A percentile compares a stretch with the other conserved stretches of the same genome.
phyloP scores from a whole-genome alignment of 2,797 vertebrate species.

The Leuciscus waleckii region DNA sequence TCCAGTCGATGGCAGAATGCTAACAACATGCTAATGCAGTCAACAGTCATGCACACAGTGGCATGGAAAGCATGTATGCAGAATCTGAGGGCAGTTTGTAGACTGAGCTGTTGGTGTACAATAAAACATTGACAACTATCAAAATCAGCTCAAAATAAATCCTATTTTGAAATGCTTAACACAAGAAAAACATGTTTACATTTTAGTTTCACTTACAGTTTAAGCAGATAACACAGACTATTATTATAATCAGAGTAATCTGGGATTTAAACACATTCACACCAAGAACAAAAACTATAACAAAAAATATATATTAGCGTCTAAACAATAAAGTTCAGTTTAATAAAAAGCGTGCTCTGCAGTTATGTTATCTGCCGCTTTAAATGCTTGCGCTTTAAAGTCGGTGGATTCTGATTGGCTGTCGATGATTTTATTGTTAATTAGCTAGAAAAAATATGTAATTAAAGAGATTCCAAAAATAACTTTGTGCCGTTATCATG shows the following conservation, averaged over 20 bases:
- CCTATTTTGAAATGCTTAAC: background rate
- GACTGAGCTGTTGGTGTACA: slow-evolving; percentile 14
- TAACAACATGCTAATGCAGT: slow-evolving; percentile 52
- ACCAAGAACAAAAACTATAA: background rate
- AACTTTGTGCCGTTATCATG: too few species aligned
- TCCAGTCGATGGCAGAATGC: slow-evolving; percentile 34
- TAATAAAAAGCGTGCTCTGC: too few species aligned
- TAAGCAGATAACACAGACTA: background rate
- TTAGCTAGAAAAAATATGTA: too few species aligned
- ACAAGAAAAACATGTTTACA: background rate
- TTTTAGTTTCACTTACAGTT: background rate
- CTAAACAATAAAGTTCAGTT: background rate
- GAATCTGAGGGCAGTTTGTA: background rate
- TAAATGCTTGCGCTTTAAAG: background rate
- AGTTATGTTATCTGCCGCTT: background rate
- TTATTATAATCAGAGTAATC: background rate
- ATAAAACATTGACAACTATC: background rate
- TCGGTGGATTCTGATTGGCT: too few species aligned
- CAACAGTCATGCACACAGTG: slow-evolving; percentile 6
- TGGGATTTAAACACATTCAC: background rate
- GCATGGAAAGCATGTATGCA: slow-evolving; percentile 4
- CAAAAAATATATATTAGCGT: background rate
- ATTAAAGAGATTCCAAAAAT: too few species aligned
- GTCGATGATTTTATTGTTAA: too few species aligned
- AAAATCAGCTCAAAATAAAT: background rate